phyloP scores from a whole-genome alignment of 2,113 vertebrate genomes.

The Emydocephalus ijimae region DNA sequence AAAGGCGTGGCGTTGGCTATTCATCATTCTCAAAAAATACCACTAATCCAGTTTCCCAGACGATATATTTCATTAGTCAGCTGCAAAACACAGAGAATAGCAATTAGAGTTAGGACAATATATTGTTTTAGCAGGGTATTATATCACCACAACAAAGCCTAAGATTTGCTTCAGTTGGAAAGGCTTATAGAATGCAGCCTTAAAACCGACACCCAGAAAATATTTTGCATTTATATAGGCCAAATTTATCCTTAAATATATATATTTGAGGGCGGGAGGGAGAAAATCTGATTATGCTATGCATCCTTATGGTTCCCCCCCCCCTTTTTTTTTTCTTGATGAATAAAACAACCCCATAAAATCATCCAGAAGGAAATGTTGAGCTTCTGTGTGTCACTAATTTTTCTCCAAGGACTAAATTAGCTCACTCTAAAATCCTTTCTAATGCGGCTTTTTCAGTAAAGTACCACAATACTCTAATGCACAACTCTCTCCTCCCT shows the following conservation, averaged over 20 bases:
- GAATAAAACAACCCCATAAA: slow-evolving; percentile 7
- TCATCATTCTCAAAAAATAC: background rate
- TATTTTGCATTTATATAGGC: background rate
- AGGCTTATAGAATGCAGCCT: background rate
- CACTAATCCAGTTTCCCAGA: background rate
- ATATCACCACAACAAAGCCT: background rate
- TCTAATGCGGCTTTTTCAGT: slow-evolving; percentile 1
- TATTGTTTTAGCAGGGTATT: background rate
- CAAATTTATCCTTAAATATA: background rate
- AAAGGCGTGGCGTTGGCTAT: background rate
- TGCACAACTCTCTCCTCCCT: background rate
- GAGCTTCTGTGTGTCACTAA: background rate
- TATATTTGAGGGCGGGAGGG: too few relatives aligned
- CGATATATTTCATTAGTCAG: background rate
- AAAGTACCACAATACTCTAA: slow-evolving; percentile 14
- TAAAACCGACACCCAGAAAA: background rate
- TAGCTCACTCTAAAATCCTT: slow-evolving; percentile 18
- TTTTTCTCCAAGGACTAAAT: slow-evolving; percentile 15
- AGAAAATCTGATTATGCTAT: background rate
- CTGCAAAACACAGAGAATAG: background rate
- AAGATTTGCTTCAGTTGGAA: background rate
- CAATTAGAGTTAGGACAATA: background rate
- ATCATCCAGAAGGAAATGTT: background rate
- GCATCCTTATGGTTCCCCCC: background rate
- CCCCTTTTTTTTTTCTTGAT: background rate